Base-by-base conservation (phyloP, 2,113 vertebrate genomes). In the Pteropus alecto region DNA sequence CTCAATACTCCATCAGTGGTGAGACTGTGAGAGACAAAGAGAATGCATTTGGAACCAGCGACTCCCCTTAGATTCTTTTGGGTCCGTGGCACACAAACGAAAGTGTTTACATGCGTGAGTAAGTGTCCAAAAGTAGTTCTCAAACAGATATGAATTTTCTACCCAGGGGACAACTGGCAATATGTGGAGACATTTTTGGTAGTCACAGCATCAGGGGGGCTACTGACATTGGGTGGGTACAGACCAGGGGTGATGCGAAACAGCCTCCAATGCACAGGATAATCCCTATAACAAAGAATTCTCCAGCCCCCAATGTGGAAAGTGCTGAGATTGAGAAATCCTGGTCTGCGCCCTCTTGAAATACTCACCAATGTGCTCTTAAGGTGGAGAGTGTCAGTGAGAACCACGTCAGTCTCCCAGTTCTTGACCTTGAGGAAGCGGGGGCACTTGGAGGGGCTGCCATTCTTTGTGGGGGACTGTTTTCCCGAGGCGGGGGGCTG, bases 361-460 rank as follows among this genome's bases (percentile, higher is more conserved):
- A 14, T 3, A 96, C 98, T 98, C 98, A 99, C 99, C 99, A 99
- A 98, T 0, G 99, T 98, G 7, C 99, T 99, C 97, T 98, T 99
- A 61, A 99, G 99, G 97, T 99, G 99, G 71, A 99, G 98, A 0
- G 99, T 99, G 96, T 99, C 99, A 0, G 98, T 99, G 95, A 99
- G 99, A 87, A 99, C 85, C 0, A 98, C 98, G 0, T 99, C 99
- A 0, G 98, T 99, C 98, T 99, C 99, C 99, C 99, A 99, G 98
- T 99, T 99, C 98, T 99, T 99, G 97, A 99, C 98, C 96, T 99
- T 99, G 94, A 99, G 98, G 79, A 99, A 99, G 22, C 99, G 99
- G 0, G 99, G 99, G 95, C 99, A 99, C 97, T 99, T 99, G 97
- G 99, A 99, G 38, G 99, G 99, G 92, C 99, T 99, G 77, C 99